phyloP scores from a whole-genome alignment of 2,888 invertebrate genomes.

The Eustalomyia histrio region DNA sequence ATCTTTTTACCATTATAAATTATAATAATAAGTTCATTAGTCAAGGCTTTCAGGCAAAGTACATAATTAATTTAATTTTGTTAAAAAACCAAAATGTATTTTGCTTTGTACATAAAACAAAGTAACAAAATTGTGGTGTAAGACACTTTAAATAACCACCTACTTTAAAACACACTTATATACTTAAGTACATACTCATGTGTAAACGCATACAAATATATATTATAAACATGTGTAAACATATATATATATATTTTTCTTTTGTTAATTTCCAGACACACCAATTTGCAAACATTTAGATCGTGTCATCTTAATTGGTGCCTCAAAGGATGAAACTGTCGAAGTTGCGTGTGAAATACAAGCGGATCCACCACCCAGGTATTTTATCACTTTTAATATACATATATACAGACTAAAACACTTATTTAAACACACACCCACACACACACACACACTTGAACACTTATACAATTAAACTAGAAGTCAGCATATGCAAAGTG shows the following conservation, averaged over 20 bases:
- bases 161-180: background rate
- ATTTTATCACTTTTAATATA: conserved; percentile 56
- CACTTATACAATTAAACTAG: background rate
- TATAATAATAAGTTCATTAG: conserved; percentile 36
- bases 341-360: conserved; percentile 94
- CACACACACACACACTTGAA: conserved; percentile 48
- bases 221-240: conserved; percentile 15
- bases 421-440: background rate
- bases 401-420: conserved; percentile 33
- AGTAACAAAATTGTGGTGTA: background rate
- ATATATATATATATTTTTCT: conserved; percentile 37
- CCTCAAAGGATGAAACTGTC: conserved; percentile 91
- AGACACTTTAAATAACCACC: conserved; percentile 2
- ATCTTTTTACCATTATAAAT: conserved; percentile 8
- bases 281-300: conserved; percentile 88
- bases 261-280: conserved; percentile 83
- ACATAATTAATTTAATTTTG: conserved; percentile 46
- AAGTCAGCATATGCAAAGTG: conserved; percentile 13
- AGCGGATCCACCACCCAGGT: conserved; percentile 91
- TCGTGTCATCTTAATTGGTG: conserved; percentile 90
- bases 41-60: conserved; percentile 48
- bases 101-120: background rate
- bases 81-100: conserved; percentile 5
- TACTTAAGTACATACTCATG: background rate
- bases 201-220: background rate